Conservation (phyloP, 2,797 vertebrate genomes). For the Sebastes itinus region DNA sequence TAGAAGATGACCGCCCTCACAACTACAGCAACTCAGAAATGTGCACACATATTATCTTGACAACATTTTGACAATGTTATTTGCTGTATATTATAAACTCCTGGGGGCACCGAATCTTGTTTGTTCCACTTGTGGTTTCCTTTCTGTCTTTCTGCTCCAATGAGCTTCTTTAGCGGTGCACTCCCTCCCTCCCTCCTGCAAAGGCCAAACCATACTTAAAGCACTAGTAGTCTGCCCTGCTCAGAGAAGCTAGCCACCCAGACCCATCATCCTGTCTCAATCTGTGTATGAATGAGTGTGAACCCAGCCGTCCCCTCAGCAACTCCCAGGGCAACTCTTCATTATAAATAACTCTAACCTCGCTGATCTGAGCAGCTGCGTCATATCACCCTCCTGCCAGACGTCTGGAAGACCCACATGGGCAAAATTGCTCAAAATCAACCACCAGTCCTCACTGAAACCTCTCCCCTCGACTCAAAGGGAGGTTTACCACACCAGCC, state of each 20-base stretch:
- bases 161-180: conserved; percentile 16
- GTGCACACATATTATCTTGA: conserved; percentile 38
- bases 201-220: conserved; percentile 55
- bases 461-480: conserved; percentile 4
- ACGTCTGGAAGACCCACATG: conserved; percentile 25
- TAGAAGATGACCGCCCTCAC: neutral
- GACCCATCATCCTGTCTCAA: conserved; percentile 23
- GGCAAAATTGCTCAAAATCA: conserved; percentile 16
- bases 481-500: neutral
- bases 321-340: conserved; percentile 43
- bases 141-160: conserved; percentile 51
- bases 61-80: conserved; percentile 46
- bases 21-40: conserved; percentile 19
- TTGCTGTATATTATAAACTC: conserved; percentile 41
- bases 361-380: conserved; percentile 49
- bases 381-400: conserved; percentile 37
- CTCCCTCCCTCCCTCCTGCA: conserved; percentile 15
- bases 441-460: conserved; percentile 16
- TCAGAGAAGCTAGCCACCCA: neutral
- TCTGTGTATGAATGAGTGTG: conserved; percentile 34
- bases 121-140: conserved; percentile 60
- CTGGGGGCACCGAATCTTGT: conserved; percentile 44
- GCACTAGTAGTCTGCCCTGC: conserved; percentile 19
- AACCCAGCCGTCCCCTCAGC: conserved; percentile 25
- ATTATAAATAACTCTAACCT: conserved; percentile 63